Evolutionary conservation across 2,888 invertebrate species (phyloP).

Genomic region (Athalia circularis): DNA sequence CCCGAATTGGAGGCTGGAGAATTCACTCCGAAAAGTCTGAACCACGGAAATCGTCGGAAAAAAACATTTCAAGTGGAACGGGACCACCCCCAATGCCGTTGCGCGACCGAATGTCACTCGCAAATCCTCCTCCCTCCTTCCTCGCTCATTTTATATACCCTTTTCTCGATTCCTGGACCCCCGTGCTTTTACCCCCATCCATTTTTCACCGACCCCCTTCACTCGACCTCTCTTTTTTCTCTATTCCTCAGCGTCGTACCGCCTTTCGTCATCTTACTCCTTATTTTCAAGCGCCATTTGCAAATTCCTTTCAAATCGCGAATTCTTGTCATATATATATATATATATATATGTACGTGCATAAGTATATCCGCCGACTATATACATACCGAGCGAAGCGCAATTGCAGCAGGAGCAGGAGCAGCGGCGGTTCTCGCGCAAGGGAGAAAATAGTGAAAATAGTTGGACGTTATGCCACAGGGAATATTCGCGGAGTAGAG

Average conservation of each 20-base stretch:
- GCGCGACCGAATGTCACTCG: conserved; percentile 14
- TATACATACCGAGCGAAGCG: neutral
- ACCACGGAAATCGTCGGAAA: conserved; percentile 39
- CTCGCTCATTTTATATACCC: neutral
- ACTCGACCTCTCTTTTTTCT: too few species aligned
- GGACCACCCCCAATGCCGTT: neutral
- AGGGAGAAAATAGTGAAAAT: too few species aligned
- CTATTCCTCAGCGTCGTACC: neutral
- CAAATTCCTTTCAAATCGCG: neutral
- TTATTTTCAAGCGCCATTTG: neutral
- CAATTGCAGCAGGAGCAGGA: neutral
- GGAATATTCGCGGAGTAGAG: too few species aligned
- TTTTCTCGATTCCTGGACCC: too few species aligned
- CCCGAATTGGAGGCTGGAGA: conserved; percentile 33
- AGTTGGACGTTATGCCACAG: too few species aligned
- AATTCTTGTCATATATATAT: neutral
- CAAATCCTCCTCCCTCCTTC: neutral
- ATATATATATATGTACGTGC: neutral
- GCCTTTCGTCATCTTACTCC: neutral
- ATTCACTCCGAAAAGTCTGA: conserved; percentile 43
- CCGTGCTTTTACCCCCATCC: too few species aligned
- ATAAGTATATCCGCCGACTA: neutral
- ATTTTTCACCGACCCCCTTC: too few species aligned
- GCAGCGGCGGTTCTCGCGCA: too few species aligned
- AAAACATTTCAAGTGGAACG: conserved; percentile 35